Percentiles rank a stretch among this genome's conserved stretches.
Evolutionary conservation across 2,797 vertebrate species (phyloP).

Genomic region (Pachyuromys duprasi): DNA sequence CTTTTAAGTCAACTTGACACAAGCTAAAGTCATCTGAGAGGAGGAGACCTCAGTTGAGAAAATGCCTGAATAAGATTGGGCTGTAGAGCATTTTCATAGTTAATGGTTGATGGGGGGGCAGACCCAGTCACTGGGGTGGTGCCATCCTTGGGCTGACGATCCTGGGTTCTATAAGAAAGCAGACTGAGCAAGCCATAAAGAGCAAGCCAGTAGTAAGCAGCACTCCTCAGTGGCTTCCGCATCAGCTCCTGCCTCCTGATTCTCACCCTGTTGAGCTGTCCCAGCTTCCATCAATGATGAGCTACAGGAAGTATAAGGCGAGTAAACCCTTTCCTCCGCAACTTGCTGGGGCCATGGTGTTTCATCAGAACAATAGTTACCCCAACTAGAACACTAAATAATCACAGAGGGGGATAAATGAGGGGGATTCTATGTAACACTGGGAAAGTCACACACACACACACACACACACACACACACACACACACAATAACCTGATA

Average conservation of each 20-base stretch:
- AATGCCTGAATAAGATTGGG: not conserved
- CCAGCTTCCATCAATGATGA: not conserved
- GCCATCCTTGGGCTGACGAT: not conserved
- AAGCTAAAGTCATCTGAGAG: not conserved
- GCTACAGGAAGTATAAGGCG: not conserved
- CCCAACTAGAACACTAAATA: not conserved
- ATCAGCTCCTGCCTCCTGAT: not conserved
- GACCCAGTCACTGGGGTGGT: not conserved
- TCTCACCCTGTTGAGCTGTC: not conserved
- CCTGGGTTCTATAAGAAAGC: not conserved
- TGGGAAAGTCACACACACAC: not conserved
- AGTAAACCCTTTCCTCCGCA: not conserved
- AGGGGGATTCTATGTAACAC: not conserved
- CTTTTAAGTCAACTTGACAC: not conserved
- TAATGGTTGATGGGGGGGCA: not conserved
- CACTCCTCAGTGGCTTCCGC: not conserved
- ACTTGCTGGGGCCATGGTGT: not conserved
- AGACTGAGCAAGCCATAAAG: not conserved
- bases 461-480: too few relatives aligned
- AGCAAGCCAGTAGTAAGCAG: not conserved
- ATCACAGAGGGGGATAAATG: not conserved
- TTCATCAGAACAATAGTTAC: not conserved
- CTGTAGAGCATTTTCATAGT: not conserved
- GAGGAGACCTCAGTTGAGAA: not conserved
- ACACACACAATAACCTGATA: not conserved